Conservation (phyloP, 2,797 vertebrate genomes). For the Lagodon rhomboides region DNA sequence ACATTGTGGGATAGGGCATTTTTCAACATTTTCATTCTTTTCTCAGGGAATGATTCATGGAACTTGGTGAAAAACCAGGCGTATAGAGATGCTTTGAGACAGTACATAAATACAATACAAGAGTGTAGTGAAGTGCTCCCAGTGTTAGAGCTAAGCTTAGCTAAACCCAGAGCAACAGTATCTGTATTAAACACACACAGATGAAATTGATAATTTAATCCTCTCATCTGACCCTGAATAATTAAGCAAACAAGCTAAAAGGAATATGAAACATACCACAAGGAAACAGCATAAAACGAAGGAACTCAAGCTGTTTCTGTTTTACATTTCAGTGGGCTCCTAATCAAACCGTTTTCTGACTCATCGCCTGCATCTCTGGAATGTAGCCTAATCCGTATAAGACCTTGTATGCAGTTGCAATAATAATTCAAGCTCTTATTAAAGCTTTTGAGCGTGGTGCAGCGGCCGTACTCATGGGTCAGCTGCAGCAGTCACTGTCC, state of each 20-base stretch:
- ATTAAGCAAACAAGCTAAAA: not conserved
- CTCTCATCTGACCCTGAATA: not conserved
- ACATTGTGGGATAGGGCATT: too few relatives aligned
- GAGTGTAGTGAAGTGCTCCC: not conserved
- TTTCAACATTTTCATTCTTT: too few relatives aligned
- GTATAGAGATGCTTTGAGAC: too few relatives aligned
- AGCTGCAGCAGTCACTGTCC: conserved; percentile 34
- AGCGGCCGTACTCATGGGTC: conserved; percentile 27
- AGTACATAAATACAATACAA: too few relatives aligned
- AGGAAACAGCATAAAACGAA: not conserved
- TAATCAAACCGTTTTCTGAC: not conserved
- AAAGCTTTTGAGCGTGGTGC: conserved; percentile 6
- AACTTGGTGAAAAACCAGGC: too few relatives aligned
- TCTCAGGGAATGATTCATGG: too few relatives aligned
- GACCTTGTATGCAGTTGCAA: not conserved
- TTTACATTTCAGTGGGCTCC: not conserved
- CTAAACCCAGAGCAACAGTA: not conserved
- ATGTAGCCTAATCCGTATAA: conserved; percentile 21
- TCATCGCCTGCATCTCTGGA: conserved; percentile 9
- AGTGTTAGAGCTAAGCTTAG: not conserved
- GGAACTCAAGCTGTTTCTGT: not conserved
- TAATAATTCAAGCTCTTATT: conserved; percentile 25
- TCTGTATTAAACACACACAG: not conserved
- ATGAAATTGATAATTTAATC: not conserved
- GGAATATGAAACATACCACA: not conserved